Evolutionary conservation across 2,113 vertebrate species (phyloP), one percentile per base, ranked within the genome.

Genomic region (Eptesicus fuscus): DNA sequence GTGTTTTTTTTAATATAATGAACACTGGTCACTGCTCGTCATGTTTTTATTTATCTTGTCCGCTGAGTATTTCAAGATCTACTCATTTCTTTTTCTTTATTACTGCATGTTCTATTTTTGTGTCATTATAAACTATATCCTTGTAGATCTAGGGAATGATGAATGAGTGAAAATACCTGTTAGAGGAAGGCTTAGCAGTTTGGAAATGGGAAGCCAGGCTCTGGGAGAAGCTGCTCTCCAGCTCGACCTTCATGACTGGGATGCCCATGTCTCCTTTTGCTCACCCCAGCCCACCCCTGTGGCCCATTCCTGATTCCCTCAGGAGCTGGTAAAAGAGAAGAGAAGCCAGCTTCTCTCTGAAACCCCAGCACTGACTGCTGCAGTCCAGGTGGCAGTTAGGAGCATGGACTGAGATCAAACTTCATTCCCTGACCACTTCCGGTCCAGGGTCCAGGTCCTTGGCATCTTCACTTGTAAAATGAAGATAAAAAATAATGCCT

Each of bases 91-190:
- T 63, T 86, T 56, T 85, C 16, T 88, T n/a, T 61, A 14, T 37
- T 37, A 47, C 44, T 90, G 88, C 56, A 30, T 71, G 51, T 71
- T 92, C 9, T 69, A 32, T 61, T 95, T 90, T 76, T 59, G 18
- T 83, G 17, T 71, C 28, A 32, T 91, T 67, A 40, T 83, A 59
- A 87, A 74, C 42, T 51, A 69, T 71, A 44, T 76, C 14, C 22
- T 78, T 79, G 42, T 61, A 84, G 67, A 85, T 67, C 67, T 18
- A 89, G 44, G 23, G 61, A 76, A 51, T 40, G 47, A 67, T 78
- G 47, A 86, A 77, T 85, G 53, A 77, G 65, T 91, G 86, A 16
- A 96, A 96, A 44, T 78, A n/a, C 9, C 20, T 32, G 91, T 85
- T 53, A 83, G 83, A 78, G 79, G 35, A 79, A 78, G 70, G 42